These are phyloP conservation scores for Smittia aterrima DNA, from an alignment of 2,888 invertebrate species.

Conservation along the genomic window DNA sequence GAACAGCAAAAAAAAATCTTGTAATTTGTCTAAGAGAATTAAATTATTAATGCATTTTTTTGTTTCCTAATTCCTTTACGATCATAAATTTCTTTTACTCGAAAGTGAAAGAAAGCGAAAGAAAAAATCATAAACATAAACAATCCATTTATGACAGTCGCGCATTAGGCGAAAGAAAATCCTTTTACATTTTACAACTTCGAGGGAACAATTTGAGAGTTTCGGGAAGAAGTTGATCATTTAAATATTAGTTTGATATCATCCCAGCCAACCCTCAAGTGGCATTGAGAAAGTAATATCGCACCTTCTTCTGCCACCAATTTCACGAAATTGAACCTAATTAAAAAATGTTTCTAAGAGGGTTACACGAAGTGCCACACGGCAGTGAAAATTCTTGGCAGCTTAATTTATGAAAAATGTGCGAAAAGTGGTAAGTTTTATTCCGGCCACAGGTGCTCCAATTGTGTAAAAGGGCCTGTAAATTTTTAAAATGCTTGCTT, in stretches of 20 bases:
- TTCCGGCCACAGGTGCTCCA: conserved; percentile 33
- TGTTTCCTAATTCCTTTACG: conserved; percentile 39
- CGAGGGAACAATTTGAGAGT: too few species aligned
- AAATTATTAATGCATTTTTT: conserved; percentile 41
- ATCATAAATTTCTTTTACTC: conserved; percentile 33
- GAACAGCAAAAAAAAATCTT: conserved; percentile 25
- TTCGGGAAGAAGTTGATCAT: too few species aligned
- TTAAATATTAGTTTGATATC: too few species aligned
- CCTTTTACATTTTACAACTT: conserved; percentile 3
- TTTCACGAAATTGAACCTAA: conserved; percentile 14
- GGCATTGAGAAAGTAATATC: conserved; percentile 17
- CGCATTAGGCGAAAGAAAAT: conserved; percentile 23
- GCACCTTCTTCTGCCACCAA: neutral
- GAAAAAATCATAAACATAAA: conserved; percentile 26
- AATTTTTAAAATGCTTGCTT: conserved; percentile 38
- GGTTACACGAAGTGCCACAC: conserved; percentile 23
- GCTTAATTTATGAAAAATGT: conserved; percentile 39
- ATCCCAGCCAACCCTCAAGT: too few species aligned
- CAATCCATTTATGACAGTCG: conserved; percentile 40
- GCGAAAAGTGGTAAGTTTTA: conserved; percentile 39
- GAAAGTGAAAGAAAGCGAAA: neutral
- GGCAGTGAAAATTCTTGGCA: neutral
- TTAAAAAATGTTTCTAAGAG: conserved; percentile 35
- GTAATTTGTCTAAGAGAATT: conserved; percentile 41
- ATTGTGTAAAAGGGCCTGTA: conserved; percentile 29